Conservation (phyloP, 2,797 vertebrate genomes). For the Gymnocypris eckloni region DNA sequence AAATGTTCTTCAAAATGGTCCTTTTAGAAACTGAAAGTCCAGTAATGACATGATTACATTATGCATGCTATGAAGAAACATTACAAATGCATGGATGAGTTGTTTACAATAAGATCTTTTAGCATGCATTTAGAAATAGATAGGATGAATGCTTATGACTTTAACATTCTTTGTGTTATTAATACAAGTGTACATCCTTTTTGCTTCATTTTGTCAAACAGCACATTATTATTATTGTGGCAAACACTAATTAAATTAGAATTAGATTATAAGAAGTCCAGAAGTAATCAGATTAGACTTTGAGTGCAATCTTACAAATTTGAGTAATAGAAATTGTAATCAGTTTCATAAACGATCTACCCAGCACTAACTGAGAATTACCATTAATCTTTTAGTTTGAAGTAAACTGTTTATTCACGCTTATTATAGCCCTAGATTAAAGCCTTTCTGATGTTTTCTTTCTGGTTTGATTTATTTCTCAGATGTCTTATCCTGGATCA, state of each 20-base stretch:
- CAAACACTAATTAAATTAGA: neutral
- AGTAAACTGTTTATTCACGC: neutral
- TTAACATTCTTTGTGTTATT: neutral
- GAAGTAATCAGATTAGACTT: neutral
- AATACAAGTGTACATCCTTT: neutral
- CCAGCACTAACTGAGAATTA: neutral
- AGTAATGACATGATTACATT: neutral
- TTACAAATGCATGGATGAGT: neutral
- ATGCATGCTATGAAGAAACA: neutral
- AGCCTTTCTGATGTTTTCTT: constrained; percentile 25
- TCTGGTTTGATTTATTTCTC: constrained; percentile 62
- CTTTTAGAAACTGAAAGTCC: neutral
- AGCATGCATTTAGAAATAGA: neutral
- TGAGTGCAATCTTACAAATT: neutral
- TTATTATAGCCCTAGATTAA: neutral
- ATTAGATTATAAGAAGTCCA: neutral
- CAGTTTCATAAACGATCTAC: neutral
- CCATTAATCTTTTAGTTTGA: neutral
- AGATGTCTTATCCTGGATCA: constrained; percentile 75
- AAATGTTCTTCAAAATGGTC: too few species aligned
- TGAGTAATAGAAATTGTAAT: neutral
- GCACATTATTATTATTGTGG: neutral
- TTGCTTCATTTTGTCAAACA: neutral
- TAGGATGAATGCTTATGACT: neutral
- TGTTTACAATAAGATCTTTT: neutral